These are phyloP conservation scores for Gobionotothen gibberifrons DNA, from an alignment of 2,797 vertebrate species.

Conservation along the genomic window DNA sequence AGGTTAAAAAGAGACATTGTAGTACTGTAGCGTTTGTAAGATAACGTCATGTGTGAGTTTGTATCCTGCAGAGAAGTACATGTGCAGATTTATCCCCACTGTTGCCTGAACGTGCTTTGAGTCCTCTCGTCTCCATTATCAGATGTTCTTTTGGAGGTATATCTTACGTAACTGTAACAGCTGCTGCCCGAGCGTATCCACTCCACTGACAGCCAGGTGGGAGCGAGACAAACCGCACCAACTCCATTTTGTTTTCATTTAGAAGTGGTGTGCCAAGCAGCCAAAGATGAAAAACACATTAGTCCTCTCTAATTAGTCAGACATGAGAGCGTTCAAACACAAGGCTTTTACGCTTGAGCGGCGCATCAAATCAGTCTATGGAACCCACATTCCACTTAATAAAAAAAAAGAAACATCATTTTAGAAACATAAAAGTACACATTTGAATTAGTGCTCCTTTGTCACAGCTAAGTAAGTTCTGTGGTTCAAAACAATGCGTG, in stretches of 20 bases:
- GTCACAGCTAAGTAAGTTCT: slow-evolving; percentile 53
- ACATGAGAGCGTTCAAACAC: slow-evolving; percentile 35
- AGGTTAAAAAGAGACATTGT: not conserved
- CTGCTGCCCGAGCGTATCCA: slow-evolving; percentile 31
- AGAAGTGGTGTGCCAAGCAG: not conserved
- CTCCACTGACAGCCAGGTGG: slow-evolving; percentile 28
- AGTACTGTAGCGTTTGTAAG: not conserved
- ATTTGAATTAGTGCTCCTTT: slow-evolving; percentile 67
- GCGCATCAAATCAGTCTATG: slow-evolving; percentile 41
- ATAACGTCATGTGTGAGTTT: not conserved
- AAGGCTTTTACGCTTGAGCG: slow-evolving; percentile 34
- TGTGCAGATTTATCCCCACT: not conserved
- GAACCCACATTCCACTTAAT: slow-evolving; percentile 43
- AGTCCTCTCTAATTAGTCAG: slow-evolving; percentile 54
- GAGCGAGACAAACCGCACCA: slow-evolving; percentile 9
- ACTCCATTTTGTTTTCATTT: slow-evolving; percentile 31
- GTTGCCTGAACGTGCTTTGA: not conserved
- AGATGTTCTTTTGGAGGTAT: slow-evolving; percentile 23
- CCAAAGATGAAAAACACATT: slow-evolving; percentile 46
- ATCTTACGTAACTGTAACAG: slow-evolving; percentile 30
- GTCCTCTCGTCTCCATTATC: not conserved
- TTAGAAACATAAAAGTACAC: slow-evolving; percentile 54
- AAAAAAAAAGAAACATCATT: slow-evolving; percentile 39
- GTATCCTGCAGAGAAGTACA: not conserved
- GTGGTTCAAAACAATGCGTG: slow-evolving; percentile 43